Conservation (phyloP, 2,797 vertebrate species). For the Telmatherina bonti region DNA sequence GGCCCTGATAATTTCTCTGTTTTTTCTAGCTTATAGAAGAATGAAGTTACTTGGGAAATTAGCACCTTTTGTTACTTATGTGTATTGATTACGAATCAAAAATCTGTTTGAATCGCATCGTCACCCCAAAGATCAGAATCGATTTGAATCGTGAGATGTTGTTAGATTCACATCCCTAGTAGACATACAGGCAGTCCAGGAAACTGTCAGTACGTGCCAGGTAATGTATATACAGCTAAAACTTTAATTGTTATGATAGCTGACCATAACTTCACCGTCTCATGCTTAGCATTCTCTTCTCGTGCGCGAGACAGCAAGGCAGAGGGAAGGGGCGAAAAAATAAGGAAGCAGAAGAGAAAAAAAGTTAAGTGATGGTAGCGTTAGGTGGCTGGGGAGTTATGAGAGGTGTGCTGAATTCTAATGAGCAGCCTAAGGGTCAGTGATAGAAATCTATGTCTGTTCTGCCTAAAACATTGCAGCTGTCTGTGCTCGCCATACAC, state of each 20-base stretch:
- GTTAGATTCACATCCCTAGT: no score
- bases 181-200: neutral
- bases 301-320: slow-evolving; percentile 40
- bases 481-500: slow-evolving; percentile 58
- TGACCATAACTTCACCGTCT: slow-evolving; percentile 63
- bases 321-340: neutral
- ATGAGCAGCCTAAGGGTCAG: slow-evolving; percentile 72
- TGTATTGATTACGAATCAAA: no score
- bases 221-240: slow-evolving; percentile 27
- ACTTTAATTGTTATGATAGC: slow-evolving; percentile 51
- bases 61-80: no score
- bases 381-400: slow-evolving; percentile 35
- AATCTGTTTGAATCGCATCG: no score
- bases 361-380: slow-evolving; percentile 3
- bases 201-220: slow-evolving; percentile 13
- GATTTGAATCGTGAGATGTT: no score
- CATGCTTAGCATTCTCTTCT: slow-evolving; percentile 49
- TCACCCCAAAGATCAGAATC: no score
- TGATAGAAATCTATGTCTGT: slow-evolving; percentile 76
- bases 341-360: slow-evolving; percentile 16
- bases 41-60: no score
- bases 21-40: no score
- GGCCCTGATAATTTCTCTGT: no score
- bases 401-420: slow-evolving; percentile 70
- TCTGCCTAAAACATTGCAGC: slow-evolving; percentile 74